Conservation (phyloP, 2,888 invertebrate species). For the Coecobrya sp. region DNA sequence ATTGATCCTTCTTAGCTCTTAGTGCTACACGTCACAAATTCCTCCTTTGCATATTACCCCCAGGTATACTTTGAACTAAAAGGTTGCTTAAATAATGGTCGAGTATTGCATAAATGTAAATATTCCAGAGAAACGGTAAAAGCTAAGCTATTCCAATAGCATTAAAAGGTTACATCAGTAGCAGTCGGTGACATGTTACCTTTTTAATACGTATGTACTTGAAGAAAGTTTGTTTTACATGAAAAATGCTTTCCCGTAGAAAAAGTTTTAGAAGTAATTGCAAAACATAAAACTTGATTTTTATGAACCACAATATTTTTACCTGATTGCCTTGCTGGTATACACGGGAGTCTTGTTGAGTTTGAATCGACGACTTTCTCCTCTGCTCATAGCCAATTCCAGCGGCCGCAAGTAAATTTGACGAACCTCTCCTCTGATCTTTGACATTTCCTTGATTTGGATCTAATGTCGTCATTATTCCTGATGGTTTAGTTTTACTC, state of each 20-base stretch:
- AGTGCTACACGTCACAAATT: neutral
- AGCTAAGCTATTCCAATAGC: neutral
- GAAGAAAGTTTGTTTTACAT: neutral
- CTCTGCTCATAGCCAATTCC: constrained; percentile 85
- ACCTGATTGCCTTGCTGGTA: constrained; percentile 86
- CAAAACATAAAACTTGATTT: neutral
- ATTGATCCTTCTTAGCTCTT: neutral
- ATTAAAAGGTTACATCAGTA: no score
- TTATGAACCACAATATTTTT: constrained; percentile 16
- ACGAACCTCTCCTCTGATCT: constrained; percentile 83
- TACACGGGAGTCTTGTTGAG: constrained; percentile 81
- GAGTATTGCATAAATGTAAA: neutral
- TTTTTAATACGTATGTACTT: no score
- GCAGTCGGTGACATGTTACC: neutral
- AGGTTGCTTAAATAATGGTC: no score
- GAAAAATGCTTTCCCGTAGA: neutral
- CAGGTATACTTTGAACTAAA: no score
- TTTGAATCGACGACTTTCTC: constrained; percentile 82
- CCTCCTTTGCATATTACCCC: neutral
- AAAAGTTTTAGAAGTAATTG: neutral
- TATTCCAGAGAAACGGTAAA: neutral
- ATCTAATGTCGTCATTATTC: constrained; percentile 58
- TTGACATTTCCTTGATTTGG: constrained; percentile 65
- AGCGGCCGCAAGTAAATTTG: constrained; percentile 84
- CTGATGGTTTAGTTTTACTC: constrained; percentile 44